phyloP scores from a whole-genome alignment of 2,888 invertebrate genomes.

The Keiferia lycopersicella region DNA sequence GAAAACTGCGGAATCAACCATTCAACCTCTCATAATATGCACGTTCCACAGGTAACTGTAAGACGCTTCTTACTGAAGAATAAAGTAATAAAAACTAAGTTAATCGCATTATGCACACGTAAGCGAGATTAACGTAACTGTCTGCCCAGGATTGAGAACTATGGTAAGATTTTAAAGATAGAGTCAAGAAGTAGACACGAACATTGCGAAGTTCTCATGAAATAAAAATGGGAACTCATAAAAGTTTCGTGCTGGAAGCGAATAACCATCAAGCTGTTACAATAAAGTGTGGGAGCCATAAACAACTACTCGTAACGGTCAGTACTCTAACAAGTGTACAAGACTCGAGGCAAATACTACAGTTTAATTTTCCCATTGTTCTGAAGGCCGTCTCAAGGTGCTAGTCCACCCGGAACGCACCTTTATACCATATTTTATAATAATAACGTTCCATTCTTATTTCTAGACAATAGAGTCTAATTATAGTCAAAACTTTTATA shows the following conservation, averaged over 20 bases:
- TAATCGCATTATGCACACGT: conserved; percentile 2
- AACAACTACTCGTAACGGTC: conserved; percentile 25
- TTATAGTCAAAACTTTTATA: conserved; percentile 32
- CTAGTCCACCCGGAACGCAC: conserved; percentile 50
- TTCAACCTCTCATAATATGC: conserved; percentile 48
- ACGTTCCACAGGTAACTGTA: conserved; percentile 25
- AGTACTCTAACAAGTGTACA: conserved; percentile 10
- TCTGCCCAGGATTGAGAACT: not conserved
- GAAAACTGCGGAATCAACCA: conserved; percentile 64
- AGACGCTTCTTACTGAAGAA: conserved; percentile 12
- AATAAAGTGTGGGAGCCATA: conserved; percentile 19
- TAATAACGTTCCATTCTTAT: conserved; percentile 38
- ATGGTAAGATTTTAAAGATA: not conserved
- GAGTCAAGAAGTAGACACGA: not conserved
- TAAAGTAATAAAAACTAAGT: conserved; percentile 10
- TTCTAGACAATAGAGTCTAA: conserved; percentile 36
- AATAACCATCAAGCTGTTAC: conserved; percentile 21
- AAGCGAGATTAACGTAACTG: conserved; percentile 14
- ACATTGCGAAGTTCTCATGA: not conserved
- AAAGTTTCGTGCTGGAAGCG: conserved; percentile 6
- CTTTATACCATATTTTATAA: conserved; percentile 41
- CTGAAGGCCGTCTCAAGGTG: conserved; percentile 55
- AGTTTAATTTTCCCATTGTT: conserved; percentile 46
- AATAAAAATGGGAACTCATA: conserved; percentile 7
- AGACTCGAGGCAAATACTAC: conserved; percentile 37